Evolutionary conservation across 1,140 invertebrate genomes (phyloP).

Genomic region (Trissolcus basalis): DNA sequence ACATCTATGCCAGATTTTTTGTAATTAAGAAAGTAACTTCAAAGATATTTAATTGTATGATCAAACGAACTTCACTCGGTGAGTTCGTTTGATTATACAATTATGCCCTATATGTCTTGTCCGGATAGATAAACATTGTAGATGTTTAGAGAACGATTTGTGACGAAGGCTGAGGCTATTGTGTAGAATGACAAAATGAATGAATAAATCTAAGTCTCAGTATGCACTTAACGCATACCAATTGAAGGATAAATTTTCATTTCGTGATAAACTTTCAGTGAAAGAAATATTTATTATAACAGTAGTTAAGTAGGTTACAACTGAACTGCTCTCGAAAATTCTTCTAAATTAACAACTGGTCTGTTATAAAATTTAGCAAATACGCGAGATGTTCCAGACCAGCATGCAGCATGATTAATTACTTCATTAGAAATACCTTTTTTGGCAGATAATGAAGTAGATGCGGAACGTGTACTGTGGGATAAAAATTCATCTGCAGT

Average conservation of each 20-base stretch:
- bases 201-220: too few species aligned
- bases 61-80: neutral
- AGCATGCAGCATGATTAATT: slow-evolving; percentile 2
- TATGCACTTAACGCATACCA: too few species aligned
- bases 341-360: slow-evolving; percentile 1
- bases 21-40: neutral
- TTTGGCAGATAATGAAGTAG: neutral
- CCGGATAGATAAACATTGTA: neutral
- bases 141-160: neutral
- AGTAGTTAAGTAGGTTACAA: slow-evolving; percentile 47
- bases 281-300: neutral
- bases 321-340: neutral
- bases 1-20: neutral
- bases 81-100: slow-evolving; percentile 1
- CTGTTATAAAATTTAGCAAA: slow-evolving; percentile 7
- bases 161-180: neutral
- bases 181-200: too few species aligned
- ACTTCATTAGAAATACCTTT: neutral
- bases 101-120: neutral
- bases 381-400: neutral
- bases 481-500: neutral
- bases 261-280: too few species aligned
- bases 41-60: too few species aligned
- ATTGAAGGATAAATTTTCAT: too few species aligned
- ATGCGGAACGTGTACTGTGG: neutral